Conservation (phyloP, 2,797 vertebrate genomes). For the Acrossocheilus wenchowensis region DNA sequence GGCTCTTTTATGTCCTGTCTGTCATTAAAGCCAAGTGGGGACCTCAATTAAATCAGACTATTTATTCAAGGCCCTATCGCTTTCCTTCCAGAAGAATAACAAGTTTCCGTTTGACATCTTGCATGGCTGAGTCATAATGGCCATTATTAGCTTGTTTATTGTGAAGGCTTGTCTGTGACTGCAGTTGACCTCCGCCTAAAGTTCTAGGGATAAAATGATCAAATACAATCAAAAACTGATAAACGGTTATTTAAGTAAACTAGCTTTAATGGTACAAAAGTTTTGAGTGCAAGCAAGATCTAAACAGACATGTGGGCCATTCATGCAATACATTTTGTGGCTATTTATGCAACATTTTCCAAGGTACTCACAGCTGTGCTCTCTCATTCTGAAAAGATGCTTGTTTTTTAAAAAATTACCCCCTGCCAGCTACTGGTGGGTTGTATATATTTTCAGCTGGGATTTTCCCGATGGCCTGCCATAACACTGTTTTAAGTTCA, state of each 20-base stretch:
- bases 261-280: neutral
- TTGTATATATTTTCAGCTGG: slow-evolving; percentile 53
- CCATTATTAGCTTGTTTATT: slow-evolving; percentile 44
- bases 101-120: slow-evolving; percentile 33
- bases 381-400: slow-evolving; percentile 30
- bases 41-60: slow-evolving; percentile 20
- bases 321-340: neutral
- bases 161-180: slow-evolving; percentile 37
- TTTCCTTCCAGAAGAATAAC: slow-evolving; percentile 25
- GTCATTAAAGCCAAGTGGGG: slow-evolving; percentile 33
- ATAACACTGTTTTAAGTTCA: slow-evolving; percentile 19
- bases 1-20: slow-evolving; percentile 48
- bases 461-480: slow-evolving; percentile 20
- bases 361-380: slow-evolving; percentile 1
- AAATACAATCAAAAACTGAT: neutral
- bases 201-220: slow-evolving; percentile 18
- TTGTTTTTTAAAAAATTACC: slow-evolving; percentile 38
- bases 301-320: neutral
- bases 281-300: neutral
- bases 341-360: neutral
- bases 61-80: slow-evolving; percentile 33
- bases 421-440: slow-evolving; percentile 34
- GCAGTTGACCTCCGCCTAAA: slow-evolving; percentile 43
- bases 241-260: neutral
- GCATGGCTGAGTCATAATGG: slow-evolving; percentile 46